phyloP scores from a whole-genome alignment of 2,888 invertebrate species.

The Phania funesta region DNA sequence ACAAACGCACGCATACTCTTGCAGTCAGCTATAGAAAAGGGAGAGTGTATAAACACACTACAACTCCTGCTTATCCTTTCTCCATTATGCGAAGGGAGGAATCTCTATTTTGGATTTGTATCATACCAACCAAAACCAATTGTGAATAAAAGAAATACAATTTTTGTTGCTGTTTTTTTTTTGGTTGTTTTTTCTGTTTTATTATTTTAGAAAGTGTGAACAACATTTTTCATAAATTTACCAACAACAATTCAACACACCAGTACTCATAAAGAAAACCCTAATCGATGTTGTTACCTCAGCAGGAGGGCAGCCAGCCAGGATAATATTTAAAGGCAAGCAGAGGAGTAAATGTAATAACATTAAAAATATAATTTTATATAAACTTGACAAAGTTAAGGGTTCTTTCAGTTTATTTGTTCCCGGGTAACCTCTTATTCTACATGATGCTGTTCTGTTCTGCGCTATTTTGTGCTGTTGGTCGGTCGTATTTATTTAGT shows the following conservation, averaged over 20 bases:
- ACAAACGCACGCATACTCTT: background rate
- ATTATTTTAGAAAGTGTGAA: slow-evolving; percentile 75
- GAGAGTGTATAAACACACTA: slow-evolving; percentile 3
- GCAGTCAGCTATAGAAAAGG: background rate
- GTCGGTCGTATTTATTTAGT: slow-evolving; percentile 40
- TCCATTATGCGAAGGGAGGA: background rate
- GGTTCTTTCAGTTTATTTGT: slow-evolving; percentile 42
- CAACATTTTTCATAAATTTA: slow-evolving; percentile 78
- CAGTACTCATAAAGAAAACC: slow-evolving; percentile 63
- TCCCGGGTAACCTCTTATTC: slow-evolving; percentile 17
- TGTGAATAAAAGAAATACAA: slow-evolving; percentile 57
- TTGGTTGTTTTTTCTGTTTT: too few relatives aligned
- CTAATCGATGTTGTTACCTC: slow-evolving; percentile 74
- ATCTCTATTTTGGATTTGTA: background rate
- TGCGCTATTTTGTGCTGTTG: background rate
- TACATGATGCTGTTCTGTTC: background rate
- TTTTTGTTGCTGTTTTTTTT: slow-evolving; percentile 43
- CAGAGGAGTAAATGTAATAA: slow-evolving; percentile 56
- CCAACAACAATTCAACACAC: slow-evolving; percentile 73
- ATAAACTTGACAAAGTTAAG: slow-evolving; percentile 67
- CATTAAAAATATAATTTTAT: slow-evolving; percentile 57
- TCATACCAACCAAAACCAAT: slow-evolving; percentile 58
- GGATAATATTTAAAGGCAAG: slow-evolving; percentile 35
- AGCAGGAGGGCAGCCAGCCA: slow-evolving; percentile 71
- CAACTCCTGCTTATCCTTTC: background rate